Evolutionary conservation across 2,797 vertebrate genomes (phyloP), one percentile per base, ranked within the genome.

Genomic region (Semaprochilodus insignis): DNA sequence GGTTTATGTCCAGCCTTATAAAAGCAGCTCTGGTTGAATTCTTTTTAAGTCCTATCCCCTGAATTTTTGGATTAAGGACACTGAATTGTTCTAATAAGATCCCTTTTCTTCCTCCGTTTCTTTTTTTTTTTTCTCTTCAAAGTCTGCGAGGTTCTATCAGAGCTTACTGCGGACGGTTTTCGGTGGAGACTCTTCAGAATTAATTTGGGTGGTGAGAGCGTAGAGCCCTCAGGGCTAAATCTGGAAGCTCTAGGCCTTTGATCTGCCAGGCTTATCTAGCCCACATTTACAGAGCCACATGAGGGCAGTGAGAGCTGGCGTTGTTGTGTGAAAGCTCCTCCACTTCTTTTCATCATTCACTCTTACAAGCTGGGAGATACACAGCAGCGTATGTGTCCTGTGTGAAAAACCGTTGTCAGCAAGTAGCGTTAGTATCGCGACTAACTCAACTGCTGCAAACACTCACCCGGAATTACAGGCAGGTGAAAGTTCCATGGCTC

Each of bases 301-400:
- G 84, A 82, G 72, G 77, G 77, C 77, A 85, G 80, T 79, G 83
- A 65, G 78, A 82, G 80, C 83, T 74, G 83, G 69, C 74, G 59
- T 23, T 74, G 27, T 36, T 74, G 17, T 74, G 25, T 21, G 52
- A 69, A 44, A 25, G 60, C 25, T 48, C 51, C 31, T 27, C 14
- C 52, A 40, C 23, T 44, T 55, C 13, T 25, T 36, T 74, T 85
- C 81, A 75, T 62, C 65, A 54, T 34, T 62, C 74, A 17, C 11
- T n/a, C n/a, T 6, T 62, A 25, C 34, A 25, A 75, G 36, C 74
- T 6, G 13, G 17, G 74, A 62, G 57, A 48, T 75, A 57, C 57
- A 23, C 54, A 14, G 25, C 7, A 27, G 31, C 6, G 3, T 4
- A 34, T 31, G 71, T 34, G 52, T 57, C 27, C 48, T 48, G 67